A percentile compares a stretch with the other conserved stretches of the same genome.
Evolutionary conservation across 92 coral and sea anemone species (phyloP).

Genomic region (Scolanthus callimorphus): DNA sequence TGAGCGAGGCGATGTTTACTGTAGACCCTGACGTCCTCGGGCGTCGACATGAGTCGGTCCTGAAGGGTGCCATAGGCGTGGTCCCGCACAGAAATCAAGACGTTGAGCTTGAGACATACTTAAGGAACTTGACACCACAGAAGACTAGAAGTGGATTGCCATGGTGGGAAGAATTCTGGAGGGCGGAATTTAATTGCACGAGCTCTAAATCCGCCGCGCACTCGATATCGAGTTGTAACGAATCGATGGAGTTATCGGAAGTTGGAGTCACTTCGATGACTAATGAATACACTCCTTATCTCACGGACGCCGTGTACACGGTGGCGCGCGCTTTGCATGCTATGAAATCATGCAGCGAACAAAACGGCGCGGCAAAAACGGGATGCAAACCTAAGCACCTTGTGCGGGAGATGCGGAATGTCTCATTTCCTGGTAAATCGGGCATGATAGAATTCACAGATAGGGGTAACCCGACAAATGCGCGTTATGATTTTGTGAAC

Average conservation of each 20-base stretch:
- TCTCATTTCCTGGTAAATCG: constrained; percentile 39
- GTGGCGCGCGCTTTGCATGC: constrained; percentile 40
- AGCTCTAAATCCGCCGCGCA: neutral
- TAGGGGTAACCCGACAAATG: constrained; percentile 31
- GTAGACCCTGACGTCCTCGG: constrained; percentile 28
- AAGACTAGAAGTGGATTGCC: constrained; percentile 3
- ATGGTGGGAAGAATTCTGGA: constrained; percentile 52
- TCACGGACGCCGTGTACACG: constrained; percentile 45
- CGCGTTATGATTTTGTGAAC: constrained; percentile 41
- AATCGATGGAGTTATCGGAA: constrained; percentile 12
- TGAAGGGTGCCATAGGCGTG: constrained; percentile 39
- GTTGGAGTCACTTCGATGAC: constrained; percentile 7
- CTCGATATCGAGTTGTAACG: constrained; percentile 7
- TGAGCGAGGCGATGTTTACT: constrained; percentile 60
- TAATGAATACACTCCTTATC: constrained; percentile 38
- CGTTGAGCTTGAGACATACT: constrained; percentile 11
- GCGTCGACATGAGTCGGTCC: constrained; percentile 14
- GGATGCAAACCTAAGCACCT: constrained; percentile 25
- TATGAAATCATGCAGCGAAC: constrained; percentile 27
- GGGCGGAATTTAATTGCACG: constrained; percentile 25
- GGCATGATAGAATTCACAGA: constrained; percentile 31
- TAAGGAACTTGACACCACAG: constrained; percentile 20
- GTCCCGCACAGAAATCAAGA: constrained; percentile 26
- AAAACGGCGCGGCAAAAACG: constrained; percentile 5
- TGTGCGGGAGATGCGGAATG: constrained; percentile 18